These are phyloP conservation scores for Solen grandis DNA, from an alignment of 1,140 invertebrate species.

Conservation along the genomic window DNA sequence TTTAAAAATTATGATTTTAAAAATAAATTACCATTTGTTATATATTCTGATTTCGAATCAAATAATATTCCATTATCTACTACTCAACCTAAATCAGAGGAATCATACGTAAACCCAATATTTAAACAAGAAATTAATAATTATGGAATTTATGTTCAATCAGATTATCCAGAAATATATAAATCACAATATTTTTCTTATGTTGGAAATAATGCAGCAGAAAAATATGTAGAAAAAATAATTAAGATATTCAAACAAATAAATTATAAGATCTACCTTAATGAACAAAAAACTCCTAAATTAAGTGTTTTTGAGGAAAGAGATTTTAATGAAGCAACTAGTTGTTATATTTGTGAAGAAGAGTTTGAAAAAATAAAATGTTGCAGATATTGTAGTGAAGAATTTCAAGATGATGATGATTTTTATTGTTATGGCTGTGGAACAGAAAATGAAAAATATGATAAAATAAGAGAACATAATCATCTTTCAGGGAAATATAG, in stretches of 20 bases:
- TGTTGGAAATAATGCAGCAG: too few relatives aligned
- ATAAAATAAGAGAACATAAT: constrained; percentile 58
- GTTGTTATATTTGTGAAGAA: constrained; percentile 39
- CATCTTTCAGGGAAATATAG: too few relatives aligned
- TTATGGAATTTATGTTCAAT: constrained; percentile 55
- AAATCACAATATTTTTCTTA: too few relatives aligned
- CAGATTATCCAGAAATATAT: too few relatives aligned
- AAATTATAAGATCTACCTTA: too few relatives aligned
- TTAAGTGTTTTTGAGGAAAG: constrained; percentile 30
- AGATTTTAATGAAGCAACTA: constrained; percentile 44
- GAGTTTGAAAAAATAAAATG: constrained; percentile 31
- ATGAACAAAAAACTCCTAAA: constrained; percentile 26
- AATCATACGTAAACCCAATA: constrained; percentile 44
- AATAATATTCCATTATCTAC: too few relatives aligned
- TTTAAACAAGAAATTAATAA: constrained; percentile 54
- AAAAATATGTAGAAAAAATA: constrained; percentile 45
- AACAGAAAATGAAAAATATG: constrained; percentile 37
- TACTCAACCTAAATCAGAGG: constrained; percentile 23
- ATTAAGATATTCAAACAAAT: constrained; percentile 32
- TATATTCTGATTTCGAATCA: too few relatives aligned
- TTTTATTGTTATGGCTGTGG: constrained; percentile 39
- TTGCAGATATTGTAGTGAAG: constrained; percentile 24
- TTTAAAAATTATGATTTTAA: constrained; percentile 57
- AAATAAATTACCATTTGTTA: too few relatives aligned
- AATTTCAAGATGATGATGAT: constrained; percentile 46